A percentile compares a stretch with the other conserved stretches of the same genome.
Conservation (phyloP, 1,140 invertebrate genomes). For the Anastrepha obliqua region DNA sequence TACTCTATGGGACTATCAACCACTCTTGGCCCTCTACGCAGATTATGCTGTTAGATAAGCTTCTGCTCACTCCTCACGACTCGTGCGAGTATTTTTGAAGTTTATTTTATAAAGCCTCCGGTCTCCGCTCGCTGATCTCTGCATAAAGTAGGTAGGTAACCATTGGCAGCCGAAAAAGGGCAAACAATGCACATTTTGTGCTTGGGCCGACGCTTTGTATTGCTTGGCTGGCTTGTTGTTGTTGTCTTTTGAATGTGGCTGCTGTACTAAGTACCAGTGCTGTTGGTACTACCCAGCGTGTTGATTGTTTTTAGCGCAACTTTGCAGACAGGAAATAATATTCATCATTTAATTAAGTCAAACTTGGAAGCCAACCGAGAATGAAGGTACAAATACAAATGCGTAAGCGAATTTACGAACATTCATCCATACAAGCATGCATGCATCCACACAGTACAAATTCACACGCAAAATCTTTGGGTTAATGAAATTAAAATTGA, state of each 20-base stretch:
- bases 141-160: neutral
- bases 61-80: neutral
- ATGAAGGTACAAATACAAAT: neutral
- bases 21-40: neutral
- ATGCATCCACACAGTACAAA: neutral
- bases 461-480: neutral
- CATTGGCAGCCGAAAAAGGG: neutral
- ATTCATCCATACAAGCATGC: neutral
- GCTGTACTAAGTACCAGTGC: neutral
- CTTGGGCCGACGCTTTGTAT: neutral
- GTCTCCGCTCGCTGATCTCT: neutral
- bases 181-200: constrained; percentile 38
- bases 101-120: constrained; percentile 11
- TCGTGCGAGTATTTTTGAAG: neutral
- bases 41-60: constrained; percentile 14
- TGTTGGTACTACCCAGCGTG: neutral
- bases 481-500: constrained; percentile 49
- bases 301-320: constrained; percentile 53
- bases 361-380: constrained; percentile 29
- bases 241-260: neutral
- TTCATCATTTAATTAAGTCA: constrained; percentile 57
- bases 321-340: constrained; percentile 54
- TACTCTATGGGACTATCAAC: constrained; percentile 10
- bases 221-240: neutral
- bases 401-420: neutral